These are phyloP conservation scores for Mesoclemmys tuberculata DNA, from an alignment of 2,113 vertebrate genomes.

Conservation along the genomic window DNA sequence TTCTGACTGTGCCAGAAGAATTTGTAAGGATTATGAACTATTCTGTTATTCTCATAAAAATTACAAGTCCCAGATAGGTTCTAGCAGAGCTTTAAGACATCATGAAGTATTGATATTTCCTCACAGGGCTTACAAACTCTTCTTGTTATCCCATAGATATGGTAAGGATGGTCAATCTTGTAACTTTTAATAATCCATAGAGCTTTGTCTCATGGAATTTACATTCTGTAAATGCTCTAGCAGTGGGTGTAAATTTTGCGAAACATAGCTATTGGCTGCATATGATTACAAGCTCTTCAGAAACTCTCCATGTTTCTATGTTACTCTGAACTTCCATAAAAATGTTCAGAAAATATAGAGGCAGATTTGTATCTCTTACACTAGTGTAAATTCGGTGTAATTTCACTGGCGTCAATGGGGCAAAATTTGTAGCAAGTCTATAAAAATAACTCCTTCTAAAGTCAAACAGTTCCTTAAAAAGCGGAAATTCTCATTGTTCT, in stretches of 20 bases:
- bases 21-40: background rate
- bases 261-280: background rate
- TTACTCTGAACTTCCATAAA: background rate
- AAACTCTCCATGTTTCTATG: background rate
- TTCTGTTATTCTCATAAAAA: background rate
- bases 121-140: conserved; percentile 23
- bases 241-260: conserved; percentile 16
- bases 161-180: conserved; percentile 23
- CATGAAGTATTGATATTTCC: conserved; percentile 32
- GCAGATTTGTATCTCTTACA: background rate
- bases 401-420: background rate
- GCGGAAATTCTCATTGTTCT: background rate
- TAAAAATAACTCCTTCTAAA: background rate
- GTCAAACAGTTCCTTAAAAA: background rate
- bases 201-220: background rate
- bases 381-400: background rate
- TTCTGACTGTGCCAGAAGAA: background rate
- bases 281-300: background rate
- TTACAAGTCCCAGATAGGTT: background rate
- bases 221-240: background rate
- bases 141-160: background rate
- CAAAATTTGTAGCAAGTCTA: background rate
- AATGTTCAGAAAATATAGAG: background rate
- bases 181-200: background rate
- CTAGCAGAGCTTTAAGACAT: conserved; percentile 45